Base-by-base conservation (phyloP, 2,888 invertebrate genomes). In the Vanessa cardui region DNA sequence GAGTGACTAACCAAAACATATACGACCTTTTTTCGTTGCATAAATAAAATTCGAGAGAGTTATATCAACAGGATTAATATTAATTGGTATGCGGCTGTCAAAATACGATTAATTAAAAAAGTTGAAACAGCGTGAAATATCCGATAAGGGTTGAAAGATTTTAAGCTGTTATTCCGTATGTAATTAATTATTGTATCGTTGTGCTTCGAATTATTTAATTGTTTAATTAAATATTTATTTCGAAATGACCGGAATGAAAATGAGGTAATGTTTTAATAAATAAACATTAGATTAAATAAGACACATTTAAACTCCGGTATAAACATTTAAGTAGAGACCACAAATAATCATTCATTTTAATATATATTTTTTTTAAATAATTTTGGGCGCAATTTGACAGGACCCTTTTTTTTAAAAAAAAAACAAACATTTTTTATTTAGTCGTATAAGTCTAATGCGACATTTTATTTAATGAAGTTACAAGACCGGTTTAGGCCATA, bases 61-160 rank as follows among this genome's bases (percentile, higher is more conserved):
- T 15, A 33, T 20, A 26, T 47, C 44, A 21, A 60, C 26, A 60
- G 21, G 59, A 60, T 47, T 46, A 18, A 54, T 33, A 66, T 15
- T 18, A 49, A 62, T 62, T 62, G 56, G 47, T 33, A 66, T 47
- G 54, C 54, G 20, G 15, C 50, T 64, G 59, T 65, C 52, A 47
- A 52, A 54, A 47, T 66, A 54, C 66, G 63, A 56, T 56, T 69
- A 60, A 66, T 66, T 62, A 69, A 66, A 60, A 69, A 66, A 66
- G 56, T 69, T 63, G 56, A 56, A 63, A 65, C 39, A 56, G 46
- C 63, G 69, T 70, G 64, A 64, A 61, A 58, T 67, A 58, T 64
- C 44, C 20, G 46, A 56, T 61, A 47, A 61, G 61, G 56, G 60
- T 60, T 59, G 56, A 63, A 52, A 54, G 66, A 63, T 45, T 66